Base-by-base conservation (phyloP, 2,888 invertebrate species). In the Agonopterix subpropinquella region DNA sequence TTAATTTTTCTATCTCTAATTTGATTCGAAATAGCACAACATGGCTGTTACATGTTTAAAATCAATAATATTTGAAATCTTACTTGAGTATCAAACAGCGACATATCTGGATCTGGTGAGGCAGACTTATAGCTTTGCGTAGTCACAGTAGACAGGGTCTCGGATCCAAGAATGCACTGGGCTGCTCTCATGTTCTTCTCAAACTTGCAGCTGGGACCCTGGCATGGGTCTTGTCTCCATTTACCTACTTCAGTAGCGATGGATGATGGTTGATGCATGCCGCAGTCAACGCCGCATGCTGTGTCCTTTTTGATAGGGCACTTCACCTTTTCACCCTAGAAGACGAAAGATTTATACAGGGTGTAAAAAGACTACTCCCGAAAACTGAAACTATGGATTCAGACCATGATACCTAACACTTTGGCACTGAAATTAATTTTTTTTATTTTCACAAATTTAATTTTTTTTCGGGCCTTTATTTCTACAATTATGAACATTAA, bases 121-220 rank as follows among this genome's bases (percentile, higher is more conserved):
- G 37, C 46, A 47, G 11, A 44, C 44, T 39, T 54, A 50, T 0
- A 54, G 53, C 10, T 51, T 41, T 45, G 47, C 2, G 39, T 4
- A n/a, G 39, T n/a, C 1, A 55, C 35, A 2, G 65, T 41, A 8
- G 53, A 57, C 2, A 77, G 44, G 1, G 65, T 51, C 9, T 80
- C 82, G 0, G 74, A 68, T 1, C 78, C 79, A 1, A 82, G 59
- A 0, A 74, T 60, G 51, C 84, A 86, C 51, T 82, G 84, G 0
- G 82, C 83, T 0, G 82, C 80, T 50, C 81, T 69, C 78, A 82
- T 77, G 41, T 77, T 77, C 50, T 75, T 80, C 2, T 55, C 39
- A 51, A 73, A 75, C 2, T 62, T 54, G 44, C 81, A 78, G 0
- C 66, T 56, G 0, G 65, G 51, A 18, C 62, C 71, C 13, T 63